Evolutionary conservation across 1,140 invertebrate genomes (phyloP), one percentile per base, ranked within the genome.

Genomic region (Bradysia coprophila): DNA sequence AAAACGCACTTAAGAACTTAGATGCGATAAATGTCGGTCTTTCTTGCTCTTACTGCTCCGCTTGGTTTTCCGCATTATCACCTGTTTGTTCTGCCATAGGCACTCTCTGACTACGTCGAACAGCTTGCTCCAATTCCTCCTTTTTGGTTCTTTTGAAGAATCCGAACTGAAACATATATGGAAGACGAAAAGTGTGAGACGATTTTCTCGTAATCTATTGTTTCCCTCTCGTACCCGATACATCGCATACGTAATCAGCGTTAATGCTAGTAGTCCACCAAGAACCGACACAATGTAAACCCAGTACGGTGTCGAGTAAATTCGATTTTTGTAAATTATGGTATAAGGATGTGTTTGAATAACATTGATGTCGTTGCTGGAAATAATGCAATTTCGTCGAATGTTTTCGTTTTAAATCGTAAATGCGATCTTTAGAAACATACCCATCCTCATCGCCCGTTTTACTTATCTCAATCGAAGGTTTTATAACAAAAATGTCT

Each of bases 251-350:
- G 47, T 52, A 1, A 60, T 10, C 0, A 42, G 45, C 13, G 53
- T 49, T 18, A 61, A 44, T 18, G 54, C 6, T 34, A 61, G n/a
- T 2, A 61, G 36, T 0, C 58, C 58, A 31, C 49, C 55, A 2
- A 61, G 15, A 4, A 55, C 43, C 23, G 57, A 48, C 0, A 58
- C 15, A 24, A 61, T 52, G 6, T 50, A 51, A 18, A 56, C 46
- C 57, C 57, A 61, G 21, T 55, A 48, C 21, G 53, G 49, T 1
- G 42, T 34, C 3, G 24, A 40, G 2, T 43, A 48, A 8, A 45
- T 43, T 39, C 52, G 40, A 50, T 60, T 54, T 40, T 57, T 57
- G 3, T 52, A 60, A 34, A 61, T 56, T 11, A 58, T 46, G 45
- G 54, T 55, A 11, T 57, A 52, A 8, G 32, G 32, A 15, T 34